Evolutionary conservation across 2,797 vertebrate genomes (phyloP).

Genomic region (Sphaeramia orbicularis): DNA sequence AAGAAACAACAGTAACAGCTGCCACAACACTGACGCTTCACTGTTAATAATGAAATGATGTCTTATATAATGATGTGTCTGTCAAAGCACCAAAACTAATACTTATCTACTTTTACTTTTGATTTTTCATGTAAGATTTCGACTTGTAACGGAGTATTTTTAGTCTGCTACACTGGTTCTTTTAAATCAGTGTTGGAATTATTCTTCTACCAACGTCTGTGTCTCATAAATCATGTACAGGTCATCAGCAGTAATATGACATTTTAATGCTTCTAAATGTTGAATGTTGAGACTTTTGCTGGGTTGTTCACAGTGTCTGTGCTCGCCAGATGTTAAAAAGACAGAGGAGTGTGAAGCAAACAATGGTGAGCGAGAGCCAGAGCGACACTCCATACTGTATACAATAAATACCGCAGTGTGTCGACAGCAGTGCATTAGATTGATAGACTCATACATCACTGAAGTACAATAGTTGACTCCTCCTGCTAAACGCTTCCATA

Average conservation of each 20-base stretch:
- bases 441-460: conserved; percentile 43
- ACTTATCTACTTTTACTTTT: too few species aligned
- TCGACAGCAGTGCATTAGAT: conserved; percentile 56
- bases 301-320: conserved; percentile 27
- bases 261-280: conserved; percentile 1
- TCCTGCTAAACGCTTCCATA: conserved; percentile 55
- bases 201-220: neutral
- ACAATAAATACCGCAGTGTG: conserved; percentile 49
- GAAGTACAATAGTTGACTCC: conserved; percentile 52
- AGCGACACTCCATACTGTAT: conserved; percentile 42
- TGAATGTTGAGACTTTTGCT: conserved; percentile 7
- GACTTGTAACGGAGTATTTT: too few species aligned
- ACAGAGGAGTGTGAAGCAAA: conserved; percentile 35
- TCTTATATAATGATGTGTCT: too few species aligned
- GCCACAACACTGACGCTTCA: too few species aligned
- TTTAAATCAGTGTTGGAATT: too few species aligned
- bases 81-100: too few species aligned
- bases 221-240: conserved; percentile 1
- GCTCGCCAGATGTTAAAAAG: conserved; percentile 64
- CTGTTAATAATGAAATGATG: too few species aligned
- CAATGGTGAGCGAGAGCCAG: conserved; percentile 33
- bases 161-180: too few species aligned
- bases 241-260: neutral
- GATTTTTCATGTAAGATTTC: too few species aligned
- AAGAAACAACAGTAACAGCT: too few species aligned